These are phyloP conservation scores for Eurois occulta DNA, from an alignment of 2,888 invertebrate genomes.

Conservation along the genomic window DNA sequence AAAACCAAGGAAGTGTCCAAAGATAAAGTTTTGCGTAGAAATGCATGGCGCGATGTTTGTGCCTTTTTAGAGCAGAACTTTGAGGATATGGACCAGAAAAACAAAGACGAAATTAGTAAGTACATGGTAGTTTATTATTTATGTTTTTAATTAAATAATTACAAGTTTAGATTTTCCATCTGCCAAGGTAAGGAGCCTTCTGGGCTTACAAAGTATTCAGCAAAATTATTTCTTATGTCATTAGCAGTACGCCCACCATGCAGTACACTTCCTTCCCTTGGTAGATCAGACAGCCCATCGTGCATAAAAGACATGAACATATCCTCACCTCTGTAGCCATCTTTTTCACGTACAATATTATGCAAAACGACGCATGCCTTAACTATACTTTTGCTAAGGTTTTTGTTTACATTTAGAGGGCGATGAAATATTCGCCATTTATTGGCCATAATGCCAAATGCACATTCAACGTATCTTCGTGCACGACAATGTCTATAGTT, in stretches of 20 bases:
- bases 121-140: background rate
- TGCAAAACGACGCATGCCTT: constrained; percentile 1
- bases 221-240: no score
- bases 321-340: constrained; percentile 1
- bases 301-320: constrained; percentile 1
- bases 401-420: background rate
- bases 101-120: background rate
- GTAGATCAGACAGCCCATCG: background rate
- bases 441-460: constrained; percentile 2
- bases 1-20: background rate
- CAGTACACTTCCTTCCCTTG: background rate
- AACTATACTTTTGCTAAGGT: background rate
- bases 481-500: background rate
- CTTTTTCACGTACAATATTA: constrained; percentile 8
- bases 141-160: background rate
- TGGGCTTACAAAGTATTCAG: no score
- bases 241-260: background rate
- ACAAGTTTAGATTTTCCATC: no score
- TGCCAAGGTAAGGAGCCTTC: no score
- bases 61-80: background rate
- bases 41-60: background rate
- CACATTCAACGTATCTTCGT: constrained; percentile 1
- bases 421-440: constrained; percentile 1
- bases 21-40: background rate
- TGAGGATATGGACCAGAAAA: background rate